A percentile compares a stretch with the other conserved stretches of the same genome.
Conservation (phyloP, 2,888 invertebrate genomes). For the Electrophaes corylata region DNA sequence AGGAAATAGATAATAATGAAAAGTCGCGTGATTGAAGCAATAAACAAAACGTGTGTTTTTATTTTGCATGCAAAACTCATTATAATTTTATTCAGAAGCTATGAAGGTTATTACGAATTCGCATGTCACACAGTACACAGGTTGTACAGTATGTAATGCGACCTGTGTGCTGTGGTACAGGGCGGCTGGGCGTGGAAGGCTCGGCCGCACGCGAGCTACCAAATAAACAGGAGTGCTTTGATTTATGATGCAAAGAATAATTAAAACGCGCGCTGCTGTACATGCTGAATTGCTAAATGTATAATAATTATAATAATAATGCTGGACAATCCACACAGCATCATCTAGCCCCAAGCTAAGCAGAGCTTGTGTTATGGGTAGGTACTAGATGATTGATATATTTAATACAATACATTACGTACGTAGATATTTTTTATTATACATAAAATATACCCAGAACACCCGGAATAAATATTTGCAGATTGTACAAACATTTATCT, state of each 20-base stretch:
- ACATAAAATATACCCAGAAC: too few relatives aligned
- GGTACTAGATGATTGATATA: too few relatives aligned
- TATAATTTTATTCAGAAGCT: slow-evolving; percentile 3
- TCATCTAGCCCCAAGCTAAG: too few relatives aligned
- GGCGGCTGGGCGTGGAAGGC: slow-evolving; percentile 60
- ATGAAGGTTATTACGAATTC: slow-evolving; percentile 35
- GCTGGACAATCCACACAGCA: too few relatives aligned
- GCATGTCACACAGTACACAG: slow-evolving; percentile 51
- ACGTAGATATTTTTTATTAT: too few relatives aligned
- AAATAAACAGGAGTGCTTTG: slow-evolving; percentile 40
- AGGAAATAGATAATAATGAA: not conserved
- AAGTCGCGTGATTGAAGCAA: not conserved
- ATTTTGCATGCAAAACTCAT: not conserved
- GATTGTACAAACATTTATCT: too few relatives aligned
- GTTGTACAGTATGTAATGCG: slow-evolving; percentile 35
- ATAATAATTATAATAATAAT: too few relatives aligned
- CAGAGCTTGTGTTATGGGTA: too few relatives aligned
- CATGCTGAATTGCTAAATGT: slow-evolving; percentile 3
- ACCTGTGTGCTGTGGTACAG: slow-evolving; percentile 40
- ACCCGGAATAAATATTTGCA: too few relatives aligned
- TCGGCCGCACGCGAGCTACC: slow-evolving; percentile 60
- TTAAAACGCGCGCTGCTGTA: slow-evolving; percentile 13
- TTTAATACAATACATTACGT: too few relatives aligned
- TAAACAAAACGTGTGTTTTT: not conserved
- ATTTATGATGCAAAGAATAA: slow-evolving; percentile 24